Base-by-base conservation (phyloP, 2,797 vertebrate species). In the Centropyge bicolor region DNA sequence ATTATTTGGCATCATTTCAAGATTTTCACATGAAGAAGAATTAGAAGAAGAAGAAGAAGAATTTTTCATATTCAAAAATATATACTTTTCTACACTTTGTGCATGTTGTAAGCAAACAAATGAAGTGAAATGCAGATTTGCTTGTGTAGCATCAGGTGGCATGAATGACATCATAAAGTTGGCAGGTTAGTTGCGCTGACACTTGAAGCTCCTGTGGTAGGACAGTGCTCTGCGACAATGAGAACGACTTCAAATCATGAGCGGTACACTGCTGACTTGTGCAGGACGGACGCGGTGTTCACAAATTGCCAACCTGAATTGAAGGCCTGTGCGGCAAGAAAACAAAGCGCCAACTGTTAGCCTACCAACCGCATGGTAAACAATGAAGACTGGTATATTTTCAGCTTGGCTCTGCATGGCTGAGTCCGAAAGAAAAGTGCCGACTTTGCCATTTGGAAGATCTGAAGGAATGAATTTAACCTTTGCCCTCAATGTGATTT, bases 281-380 rank as follows among this genome's bases (percentile, higher is more conserved):
- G 65, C 62, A 64, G 59, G 70, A 75, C 5, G 76, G 57, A 85
- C 10, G 1, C 4, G 45, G 36, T 2, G 70, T 78, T 67, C n/a
- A n/a, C n/a, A n/a, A n/a, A n/a, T n/a, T n/a, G n/a, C n/a, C 70
- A 74, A 78, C 81, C 67, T 87, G 75, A 90, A 88, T 70, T 55
- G 40, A 82, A 83, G 65, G 76, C 55, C 80, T 76, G 78, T 78
- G 16, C n/a, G 0, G 70, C 81, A 76, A 49, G 68, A 60, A 76
- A 72, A 89, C 86, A 90, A 89, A 66, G 85, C 12, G 1, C 1
- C 24, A 51, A 70, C 70, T 89, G 85, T 90, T 81, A 17, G 40
- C 13, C 56, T 43, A 63, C 65, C 20, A 48, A 24, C 6, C 0
- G 24, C 64, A 49, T 11, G 13, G 48, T 77, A 55, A 76, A 87